phyloP scores from a whole-genome alignment of 2,888 invertebrate species.

The Agonopterix subpropinquella region DNA sequence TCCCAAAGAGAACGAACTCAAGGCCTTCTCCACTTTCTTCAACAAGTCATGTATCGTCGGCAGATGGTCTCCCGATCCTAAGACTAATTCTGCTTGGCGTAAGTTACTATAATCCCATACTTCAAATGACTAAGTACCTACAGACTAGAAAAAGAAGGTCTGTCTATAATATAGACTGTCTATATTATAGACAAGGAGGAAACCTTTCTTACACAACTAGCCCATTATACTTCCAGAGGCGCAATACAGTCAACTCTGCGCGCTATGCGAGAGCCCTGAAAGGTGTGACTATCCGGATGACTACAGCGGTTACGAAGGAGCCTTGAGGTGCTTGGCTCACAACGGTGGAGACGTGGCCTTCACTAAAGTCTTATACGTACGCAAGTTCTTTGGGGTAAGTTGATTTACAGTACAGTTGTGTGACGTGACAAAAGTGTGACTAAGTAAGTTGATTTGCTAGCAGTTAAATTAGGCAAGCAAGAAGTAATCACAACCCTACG shows the following conservation, averaged over 20 bases:
- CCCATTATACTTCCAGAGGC: constrained; percentile 66
- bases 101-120: constrained; percentile 36
- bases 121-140: too few relatives aligned
- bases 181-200: too few relatives aligned
- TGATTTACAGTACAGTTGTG: constrained; percentile 5
- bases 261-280: constrained; percentile 84
- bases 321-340: constrained; percentile 86
- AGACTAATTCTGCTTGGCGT: constrained; percentile 84
- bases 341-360: constrained; percentile 91
- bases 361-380: constrained; percentile 87
- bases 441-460: too few relatives aligned
- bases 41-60: constrained; percentile 91
- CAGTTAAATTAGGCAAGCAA: too few relatives aligned
- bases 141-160: too few relatives aligned
- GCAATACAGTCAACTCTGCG: constrained; percentile 85
- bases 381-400: constrained; percentile 85
- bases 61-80: constrained; percentile 84
- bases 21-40: constrained; percentile 87
- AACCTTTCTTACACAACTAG: too few relatives aligned
- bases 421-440: too few relatives aligned
- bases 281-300: constrained; percentile 88
- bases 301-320: constrained; percentile 91
- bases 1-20: constrained; percentile 87
- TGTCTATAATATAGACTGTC: too few relatives aligned
- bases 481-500: too few relatives aligned